Evolutionary conservation across 2,888 invertebrate genomes (phyloP).

Genomic region (Seira sanloemensis): DNA sequence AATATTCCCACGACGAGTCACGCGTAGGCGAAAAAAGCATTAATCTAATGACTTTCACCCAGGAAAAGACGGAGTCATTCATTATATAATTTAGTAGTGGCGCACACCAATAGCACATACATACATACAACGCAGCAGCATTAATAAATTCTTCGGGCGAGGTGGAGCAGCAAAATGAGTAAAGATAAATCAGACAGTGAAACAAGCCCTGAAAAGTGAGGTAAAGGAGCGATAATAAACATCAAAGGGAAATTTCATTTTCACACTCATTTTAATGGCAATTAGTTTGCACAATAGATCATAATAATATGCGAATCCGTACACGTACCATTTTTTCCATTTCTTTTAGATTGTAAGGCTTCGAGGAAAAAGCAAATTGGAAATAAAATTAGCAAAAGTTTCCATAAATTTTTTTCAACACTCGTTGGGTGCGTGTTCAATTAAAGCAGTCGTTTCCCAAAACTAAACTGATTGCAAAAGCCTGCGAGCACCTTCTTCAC

Average conservation of each 20-base stretch:
- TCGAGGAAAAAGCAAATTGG: not conserved
- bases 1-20: constrained; percentile 62
- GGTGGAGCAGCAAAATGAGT: not conserved
- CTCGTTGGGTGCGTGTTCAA: not conserved
- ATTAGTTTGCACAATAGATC: not conserved
- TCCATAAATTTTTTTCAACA: not conserved
- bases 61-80: constrained; percentile 44
- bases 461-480: not conserved
- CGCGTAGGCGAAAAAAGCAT: constrained; percentile 47
- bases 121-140: not conserved
- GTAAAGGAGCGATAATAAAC: not conserved
- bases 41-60: constrained; percentile 59
- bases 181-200: constrained; percentile 22
- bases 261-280: not conserved
- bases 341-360: not conserved
- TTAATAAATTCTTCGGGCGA: constrained; percentile 3
- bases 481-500: not conserved
- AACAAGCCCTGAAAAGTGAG: not conserved
- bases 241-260: constrained; percentile 17
- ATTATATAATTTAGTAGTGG: constrained; percentile 52
- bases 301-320: not conserved
- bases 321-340: not conserved
- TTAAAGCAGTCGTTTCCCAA: not conserved
- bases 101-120: not conserved
- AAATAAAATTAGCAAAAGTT: not conserved